Base-by-base conservation (phyloP, 2,113 vertebrate genomes). In the Platycercus adscitus region DNA sequence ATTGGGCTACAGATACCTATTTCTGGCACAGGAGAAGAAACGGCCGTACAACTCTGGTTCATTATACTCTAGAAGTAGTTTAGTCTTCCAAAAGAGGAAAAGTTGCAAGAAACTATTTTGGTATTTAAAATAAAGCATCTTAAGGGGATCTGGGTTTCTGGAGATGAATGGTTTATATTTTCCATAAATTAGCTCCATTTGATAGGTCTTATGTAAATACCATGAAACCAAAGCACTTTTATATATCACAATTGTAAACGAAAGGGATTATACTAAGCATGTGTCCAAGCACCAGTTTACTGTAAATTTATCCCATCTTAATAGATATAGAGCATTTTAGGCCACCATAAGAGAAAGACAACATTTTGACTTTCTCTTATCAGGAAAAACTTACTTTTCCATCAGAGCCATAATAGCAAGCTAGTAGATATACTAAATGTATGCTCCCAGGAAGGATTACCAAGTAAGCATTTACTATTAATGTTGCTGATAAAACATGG, bases 381-480 rank as follows among this genome's bases (percentile, higher is more conserved):
- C n/a, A 70, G 46, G 18, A 8, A 56, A 83, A 88, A 35, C 19
- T 78, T 78, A 68, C 46, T 29, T 86, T 88, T 96, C 80, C 55
- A 83, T 81, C 60, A 75, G 28, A 86, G 37, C 71, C 56, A 81
- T 91, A 83, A 92, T 63, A 87, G 44, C 58, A 70, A 1, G 3
- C 65, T 52, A 35, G 56, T 39, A 81, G 80, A 44, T 88, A 71
- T 17, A 86, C 77, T 88, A 72, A 87, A 75, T 69, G 46, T 75
- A 64, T 47, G 56, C 44, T 92, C 56, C 73, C 72, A 93, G 61
- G 69, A 91, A 92, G 43, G 65, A 86, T 72, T 94, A 83, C 81
- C 0, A 1, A 92, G 69, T 86, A 96, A 95, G 93, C 90, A 92
- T 81, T 94, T 90, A 81, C 69, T 94, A 95, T 94, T 96, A 96